Evolutionary conservation across 2,888 invertebrate genomes (phyloP).

Genomic region (Pardosa pseudoannulata): DNA sequence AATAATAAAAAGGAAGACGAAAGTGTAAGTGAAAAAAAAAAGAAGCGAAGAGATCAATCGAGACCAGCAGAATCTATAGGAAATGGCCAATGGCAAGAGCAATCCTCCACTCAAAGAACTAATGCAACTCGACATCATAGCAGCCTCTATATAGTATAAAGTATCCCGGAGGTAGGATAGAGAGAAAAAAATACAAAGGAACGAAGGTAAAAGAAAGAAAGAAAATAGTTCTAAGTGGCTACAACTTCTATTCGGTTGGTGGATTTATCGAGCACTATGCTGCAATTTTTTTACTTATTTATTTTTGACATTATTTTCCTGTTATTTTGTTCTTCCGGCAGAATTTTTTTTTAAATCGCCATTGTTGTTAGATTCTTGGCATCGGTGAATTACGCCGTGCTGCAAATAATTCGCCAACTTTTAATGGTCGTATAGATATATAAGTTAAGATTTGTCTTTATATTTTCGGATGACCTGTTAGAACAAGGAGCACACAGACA

Average conservation of each 20-base stretch:
- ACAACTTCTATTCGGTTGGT: constrained; percentile 65
- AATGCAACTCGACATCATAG: constrained; percentile 61
- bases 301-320: constrained; percentile 21
- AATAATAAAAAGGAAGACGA: constrained; percentile 29
- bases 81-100: constrained; percentile 65
- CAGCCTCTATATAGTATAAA: constrained; percentile 38
- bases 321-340: constrained; percentile 24
- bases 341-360: constrained; percentile 64
- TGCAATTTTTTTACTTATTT: constrained; percentile 48
- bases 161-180: constrained; percentile 32
- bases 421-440: constrained; percentile 64
- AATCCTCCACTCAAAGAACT: constrained; percentile 56
- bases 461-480: constrained; percentile 5
- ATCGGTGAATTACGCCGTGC: constrained; percentile 26
- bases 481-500: neutral
- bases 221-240: constrained; percentile 52
- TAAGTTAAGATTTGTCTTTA: neutral
- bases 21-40: constrained; percentile 40
- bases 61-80: constrained; percentile 58
- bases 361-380: constrained; percentile 51
- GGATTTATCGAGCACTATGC: constrained; percentile 66
- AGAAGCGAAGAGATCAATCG: constrained; percentile 49
- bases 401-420: constrained; percentile 61
- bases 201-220: constrained; percentile 24
- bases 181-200: constrained; percentile 40